Percentiles rank a stretch among this genome's conserved stretches.
phyloP scores from a whole-genome alignment of 2,113 vertebrate species.

The Festucalex cinctus region DNA sequence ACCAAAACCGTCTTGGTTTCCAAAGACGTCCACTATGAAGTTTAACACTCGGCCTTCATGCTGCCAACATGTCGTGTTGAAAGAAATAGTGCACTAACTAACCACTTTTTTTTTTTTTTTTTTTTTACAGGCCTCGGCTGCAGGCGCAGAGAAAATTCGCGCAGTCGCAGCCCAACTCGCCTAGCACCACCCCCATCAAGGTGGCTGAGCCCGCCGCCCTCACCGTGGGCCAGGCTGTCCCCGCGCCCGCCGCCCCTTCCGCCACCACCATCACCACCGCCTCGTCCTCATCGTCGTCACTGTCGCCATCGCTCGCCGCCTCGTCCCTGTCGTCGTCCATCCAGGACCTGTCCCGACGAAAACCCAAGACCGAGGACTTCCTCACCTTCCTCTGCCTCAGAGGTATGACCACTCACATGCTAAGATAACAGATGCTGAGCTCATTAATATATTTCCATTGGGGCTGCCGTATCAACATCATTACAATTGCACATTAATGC shows the following conservation, averaged over 20 bases:
- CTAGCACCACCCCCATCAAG: constrained; percentile 98
- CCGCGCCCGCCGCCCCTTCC: constrained; percentile 35
- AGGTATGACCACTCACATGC: constrained; percentile 72
- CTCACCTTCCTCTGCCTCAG: constrained; percentile 99
- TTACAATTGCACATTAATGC: no score
- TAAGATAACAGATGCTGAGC: background rate
- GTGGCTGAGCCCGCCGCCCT: constrained; percentile 79
- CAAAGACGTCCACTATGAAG: no score
- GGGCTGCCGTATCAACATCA: no score
- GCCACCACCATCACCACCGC: constrained; percentile 5
- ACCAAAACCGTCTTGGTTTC: no score
- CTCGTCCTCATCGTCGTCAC: constrained; percentile 18
- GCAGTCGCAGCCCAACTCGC: constrained; percentile 98
- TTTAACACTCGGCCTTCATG: no score
- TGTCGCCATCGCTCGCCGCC: constrained; percentile 69
- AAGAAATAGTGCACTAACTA: no score
- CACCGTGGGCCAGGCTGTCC: constrained; percentile 76
- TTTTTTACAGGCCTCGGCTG: constrained; percentile 85
- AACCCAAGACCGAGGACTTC: constrained; percentile 99
- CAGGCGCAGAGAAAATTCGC: constrained; percentile 99
- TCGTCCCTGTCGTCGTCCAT: constrained; percentile 83
- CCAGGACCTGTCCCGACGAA: constrained; percentile 95
- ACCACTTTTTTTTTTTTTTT: background rate
- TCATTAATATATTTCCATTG: no score
- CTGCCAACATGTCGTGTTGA: no score